Evolutionary conservation across 2,888 invertebrate genomes (phyloP), one percentile per base, ranked within the genome.

Genomic region (Elegia similella): DNA sequence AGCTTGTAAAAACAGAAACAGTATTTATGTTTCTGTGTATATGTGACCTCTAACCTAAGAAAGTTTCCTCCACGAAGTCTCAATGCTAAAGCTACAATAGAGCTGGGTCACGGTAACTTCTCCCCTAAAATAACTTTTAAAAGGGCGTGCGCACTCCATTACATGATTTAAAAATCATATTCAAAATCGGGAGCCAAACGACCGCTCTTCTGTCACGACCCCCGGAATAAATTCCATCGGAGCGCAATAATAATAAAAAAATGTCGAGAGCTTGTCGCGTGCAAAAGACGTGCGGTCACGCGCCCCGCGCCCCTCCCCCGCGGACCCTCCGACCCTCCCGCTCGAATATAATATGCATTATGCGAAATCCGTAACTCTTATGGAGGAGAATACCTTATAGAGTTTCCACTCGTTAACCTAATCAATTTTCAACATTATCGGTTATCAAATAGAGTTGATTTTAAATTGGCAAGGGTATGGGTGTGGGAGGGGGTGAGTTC

Each of bases 221-320:
- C 86, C 84, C 69, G 75, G 82, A 82, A 82, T 84, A 86, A 84
- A 88, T 88, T 88, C 88, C 88, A 86, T 86, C 87, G 88, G 85
- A 88, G 89, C 87, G 87, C 89, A 89, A 90, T 90, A 90, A 90
- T 90, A 89, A 90, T 90, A 90, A 90, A 90, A 90, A 90, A 90
- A 89, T 88, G 89, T 89, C 81, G 85, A 89, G 89, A 88, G 83
- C 82, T 87, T 84, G 89, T 88, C 90, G 90, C 88, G 89, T 89
- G 90, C 87, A 87, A 83, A 84, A 86, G 90, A 90, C 89, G 89
- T 89, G 89, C 82, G 89, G 89, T 88, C 89, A 84, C 86, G 86
- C 84, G 83, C 73, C 67, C 78, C 77, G 63, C 69, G 58, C 64
- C 62, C 65, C 57, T 61, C 62, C 53, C 53, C 57, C 57, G 58